Base-by-base conservation (phyloP, 2,113 vertebrate genomes). In the Mystacornis crossleyi region DNA sequence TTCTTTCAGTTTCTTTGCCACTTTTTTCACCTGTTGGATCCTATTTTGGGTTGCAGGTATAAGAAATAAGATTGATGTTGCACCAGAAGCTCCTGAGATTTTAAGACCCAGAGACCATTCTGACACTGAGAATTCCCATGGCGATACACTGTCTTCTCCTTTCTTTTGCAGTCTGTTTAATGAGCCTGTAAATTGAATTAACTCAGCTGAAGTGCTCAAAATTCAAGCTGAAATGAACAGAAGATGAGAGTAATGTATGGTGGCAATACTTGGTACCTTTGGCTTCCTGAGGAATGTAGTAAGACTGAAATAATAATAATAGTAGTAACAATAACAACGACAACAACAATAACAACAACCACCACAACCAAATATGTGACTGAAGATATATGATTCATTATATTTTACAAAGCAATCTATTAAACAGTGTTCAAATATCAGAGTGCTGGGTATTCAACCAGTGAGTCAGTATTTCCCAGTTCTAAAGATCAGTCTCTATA, bases 161-260 rank as follows among this genome's bases (percentile, higher is more conserved):
- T 95, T 75, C 77, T 93, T 97, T 91, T 94, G 73, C 89, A 97
- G 55, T 93, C 62, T 93, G 95, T 69, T 96, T 97, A 98, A 98
- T 95, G 95, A 96, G 66, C 94, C 95, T 92, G 64, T 95, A 97
- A 98, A 98, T 97, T 94, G 92, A 96, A 97, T 97, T 91, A 97
- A 74, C 61, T 97, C 83, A 90, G 66, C 74, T 50, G 36, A 87
- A 94, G 48, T 93, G 33, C 81, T 91, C 43, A 77, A 47, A 93
- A 93, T 84, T 70, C 60, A 34, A 50, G 34, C 40, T 80, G 60
- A 73, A 95, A 88, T 57, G 58, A 71, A 93, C 86, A 90, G 10
- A 73, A 81, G 42, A 65, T 78, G 77, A 75, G 33, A 80, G 61
- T 36, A 71, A 47, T 47, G 12, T 60, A 69, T 72, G 31, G 31